Evolutionary conservation across 1,140 invertebrate species (phyloP), one percentile per base, ranked within the genome.

Genomic region (Littorina saxatilis): DNA sequence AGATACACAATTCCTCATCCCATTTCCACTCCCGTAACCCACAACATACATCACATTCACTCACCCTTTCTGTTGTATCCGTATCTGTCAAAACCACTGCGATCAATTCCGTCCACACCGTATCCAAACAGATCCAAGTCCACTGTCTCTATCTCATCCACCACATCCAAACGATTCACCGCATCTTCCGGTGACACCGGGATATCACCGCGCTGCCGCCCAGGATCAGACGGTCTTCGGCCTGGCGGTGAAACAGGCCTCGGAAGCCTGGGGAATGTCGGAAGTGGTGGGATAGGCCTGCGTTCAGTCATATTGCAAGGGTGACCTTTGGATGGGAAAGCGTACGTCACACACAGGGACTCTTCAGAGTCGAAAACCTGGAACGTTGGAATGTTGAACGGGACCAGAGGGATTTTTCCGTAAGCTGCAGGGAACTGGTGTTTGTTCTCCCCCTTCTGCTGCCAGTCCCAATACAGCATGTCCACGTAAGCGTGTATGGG

Each of bases 391-490:
- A 89, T 84, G 81, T 90, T 90, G 82, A 90, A 91, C 9, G 91
- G 91, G 39, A 91, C 81, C 86, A 91, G 88, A 23, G 89, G 87
- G 83, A 91, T 90, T 70, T 87, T 90, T 13, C 88, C 87, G 81
- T 86, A 89, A 29, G 83, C 86, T 72, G 87, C 86, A 3, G 90
- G 90, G 76, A 88, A 91, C 80, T 89, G 89, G 76, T 87, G 88
- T 66, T 86, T 89, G 79, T 90, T 91, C 47, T 87, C 73, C 15
- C 79, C 82, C 76, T 84, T 87, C 58, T 89, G 83, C 76, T 91
- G 91, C 91, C 91, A 91, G 52, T 79, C 83, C 88, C 88, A 90
- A 83, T 89, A 91, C 50, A 91, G 81, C 86, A 88, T 88, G 81
- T 91, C 91, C 55, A 90, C 82, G 70, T 88, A 91, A 13, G 89